phyloP scores from a whole-genome alignment of 2,113 vertebrate genomes.

The Paramisgurnus dabryanus region DNA sequence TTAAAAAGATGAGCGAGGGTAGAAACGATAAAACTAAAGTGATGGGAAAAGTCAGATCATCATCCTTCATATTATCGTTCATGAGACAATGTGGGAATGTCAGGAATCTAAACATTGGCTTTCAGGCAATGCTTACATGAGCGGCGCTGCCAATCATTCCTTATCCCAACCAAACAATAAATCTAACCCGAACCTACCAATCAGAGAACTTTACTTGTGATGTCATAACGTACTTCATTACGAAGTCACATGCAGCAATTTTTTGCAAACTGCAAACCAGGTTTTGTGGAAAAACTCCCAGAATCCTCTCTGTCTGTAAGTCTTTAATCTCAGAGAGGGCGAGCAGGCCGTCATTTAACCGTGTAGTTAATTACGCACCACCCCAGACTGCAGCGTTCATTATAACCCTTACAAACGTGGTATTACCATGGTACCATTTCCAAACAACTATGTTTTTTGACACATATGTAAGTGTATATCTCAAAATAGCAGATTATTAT shows the following conservation, averaged over 20 bases:
- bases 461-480: neutral
- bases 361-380: conserved; percentile 56
- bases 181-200: conserved; percentile 57
- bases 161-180: conserved; percentile 64
- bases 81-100: conserved; percentile 63
- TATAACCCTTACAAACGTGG: conserved; percentile 37
- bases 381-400: conserved; percentile 25
- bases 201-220: conserved; percentile 56
- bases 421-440: conserved; percentile 71
- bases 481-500: neutral
- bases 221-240: conserved; percentile 22
- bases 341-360: conserved; percentile 82
- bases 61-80: conserved; percentile 64
- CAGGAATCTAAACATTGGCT: conserved; percentile 60
- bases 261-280: neutral
- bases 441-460: conserved; percentile 50
- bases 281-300: conserved; percentile 21
- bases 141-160: conserved; percentile 69
- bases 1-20: neutral
- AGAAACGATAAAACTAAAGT: too few species aligned
- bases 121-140: conserved; percentile 62
- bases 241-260: neutral
- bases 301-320: conserved; percentile 48
- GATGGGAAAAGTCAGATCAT: neutral
- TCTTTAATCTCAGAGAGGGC: conserved; percentile 76